Evolutionary conservation across 2,888 invertebrate genomes (phyloP), one percentile per base, ranked within the genome.

Genomic region (Trachelus troglodyta): DNA sequence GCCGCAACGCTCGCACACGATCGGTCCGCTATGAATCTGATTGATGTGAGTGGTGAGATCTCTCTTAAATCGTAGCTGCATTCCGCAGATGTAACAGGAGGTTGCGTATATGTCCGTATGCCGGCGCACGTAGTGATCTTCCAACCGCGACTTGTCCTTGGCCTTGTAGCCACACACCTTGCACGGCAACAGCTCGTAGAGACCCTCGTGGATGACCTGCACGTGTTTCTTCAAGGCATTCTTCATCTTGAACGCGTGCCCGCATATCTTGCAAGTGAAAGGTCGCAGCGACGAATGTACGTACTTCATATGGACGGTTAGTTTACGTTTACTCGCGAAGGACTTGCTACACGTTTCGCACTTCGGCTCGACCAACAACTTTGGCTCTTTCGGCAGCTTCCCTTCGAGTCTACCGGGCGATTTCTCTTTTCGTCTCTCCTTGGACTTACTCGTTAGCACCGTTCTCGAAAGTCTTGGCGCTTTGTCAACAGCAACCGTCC

Each of bases 241-340:
- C 69, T 81, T 81, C 78, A 80, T 80, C 74, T 80, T 78, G 40
- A 80, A 81, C 30, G 80, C 78, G 31, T 77, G 68, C 23, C 69
- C 74, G 34, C 81, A 81, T n/a, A 80, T 76, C 30, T 76, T 77
- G 71, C 81, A 81, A 73, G 76, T 23, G 40, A 80, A 81, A 31
- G 74, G 75, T 11, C 76, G 77, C 30, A 75, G 75, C 12, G 77
- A 77, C 23, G 77, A 77, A 75, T 77, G 75, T 11, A 77, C 77
- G n/a, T 75, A 75, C n/a, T 75, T 77, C 12, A 69, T 77, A 31
- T 77, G 77, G 23, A 77, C 77, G 6, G 77, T 77, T 1, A 77
- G 77, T 34, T 77, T 77, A 23, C 77, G 35, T 69, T 75, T 77
- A 34, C 77, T 77, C 23, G 77, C 77, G 56, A 77, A 77, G 23